These are phyloP conservation scores for Phlogophora meticulosa DNA, from an alignment of 2,888 invertebrate genomes.

Conservation along the genomic window DNA sequence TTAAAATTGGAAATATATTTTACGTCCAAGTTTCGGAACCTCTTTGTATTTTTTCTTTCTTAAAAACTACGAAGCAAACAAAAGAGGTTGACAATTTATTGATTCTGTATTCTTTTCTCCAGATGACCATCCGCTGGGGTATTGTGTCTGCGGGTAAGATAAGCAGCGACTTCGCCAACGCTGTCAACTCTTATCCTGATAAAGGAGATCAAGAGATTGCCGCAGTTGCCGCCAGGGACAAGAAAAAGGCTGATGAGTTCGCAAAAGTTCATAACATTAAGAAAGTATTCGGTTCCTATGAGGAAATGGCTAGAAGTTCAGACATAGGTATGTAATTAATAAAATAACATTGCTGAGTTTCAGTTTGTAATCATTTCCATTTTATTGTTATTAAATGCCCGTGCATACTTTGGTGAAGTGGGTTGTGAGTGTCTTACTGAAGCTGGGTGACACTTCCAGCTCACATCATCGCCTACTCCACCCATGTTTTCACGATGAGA, in stretches of 20 bases:
- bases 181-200: slow-evolving; percentile 92
- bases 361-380: no score
- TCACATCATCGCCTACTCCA: no score
- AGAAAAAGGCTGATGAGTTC: slow-evolving; percentile 93
- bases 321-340: slow-evolving; percentile 94
- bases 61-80: no score
- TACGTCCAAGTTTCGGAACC: no score
- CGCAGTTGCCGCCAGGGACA: slow-evolving; percentile 94
- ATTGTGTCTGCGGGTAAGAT: slow-evolving; percentile 96
- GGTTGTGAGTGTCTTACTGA: no score
- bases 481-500: no score
- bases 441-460: no score
- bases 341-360: not conserved
- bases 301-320: slow-evolving; percentile 93
- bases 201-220: slow-evolving; percentile 93
- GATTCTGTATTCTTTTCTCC: slow-evolving; percentile 13
- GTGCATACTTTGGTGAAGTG: no score
- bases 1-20: no score
- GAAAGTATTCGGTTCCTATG: slow-evolving; percentile 93
- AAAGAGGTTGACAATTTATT: no score
- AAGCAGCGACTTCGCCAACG: slow-evolving; percentile 95
- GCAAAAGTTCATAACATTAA: slow-evolving; percentile 93
- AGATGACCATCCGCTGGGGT: slow-evolving; percentile 94
- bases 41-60: no score
- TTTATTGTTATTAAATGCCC: no score